Conservation (phyloP, 2,797 vertebrate genomes). For the Trematomus bernacchii region DNA sequence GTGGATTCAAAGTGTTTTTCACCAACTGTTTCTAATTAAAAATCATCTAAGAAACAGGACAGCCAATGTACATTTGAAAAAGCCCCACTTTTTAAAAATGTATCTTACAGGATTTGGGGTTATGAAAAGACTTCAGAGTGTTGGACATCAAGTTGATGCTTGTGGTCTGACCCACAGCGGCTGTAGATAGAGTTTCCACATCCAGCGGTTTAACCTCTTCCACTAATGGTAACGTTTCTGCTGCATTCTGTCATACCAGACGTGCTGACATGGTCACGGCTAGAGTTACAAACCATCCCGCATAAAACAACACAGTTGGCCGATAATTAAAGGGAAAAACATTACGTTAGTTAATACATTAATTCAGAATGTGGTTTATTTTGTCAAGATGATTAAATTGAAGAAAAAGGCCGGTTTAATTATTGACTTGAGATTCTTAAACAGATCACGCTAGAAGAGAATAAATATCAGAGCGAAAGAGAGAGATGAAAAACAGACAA, state of each 20-base stretch:
- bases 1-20: conserved; percentile 40
- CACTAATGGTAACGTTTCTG: conserved; percentile 53
- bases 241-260: conserved; percentile 43
- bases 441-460: conserved; percentile 2
- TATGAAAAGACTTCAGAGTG: conserved; percentile 19
- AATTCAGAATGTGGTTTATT: conserved; percentile 42
- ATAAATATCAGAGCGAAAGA: conserved; percentile 14
- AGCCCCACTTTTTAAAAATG: background rate
- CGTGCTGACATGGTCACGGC: conserved; percentile 47
- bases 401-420: conserved; percentile 19
- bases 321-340: conserved; percentile 14
- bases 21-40: conserved; percentile 20
- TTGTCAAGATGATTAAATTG: conserved; percentile 28
- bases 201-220: conserved; percentile 55
- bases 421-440: conserved; percentile 29
- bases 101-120: conserved; percentile 27
- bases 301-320: conserved; percentile 46
- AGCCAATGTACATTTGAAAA: background rate
- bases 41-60: conserved; percentile 10
- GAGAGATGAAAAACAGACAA: conserved; percentile 24
- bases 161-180: conserved; percentile 59
- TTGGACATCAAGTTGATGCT: conserved; percentile 22
- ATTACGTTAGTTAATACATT: conserved; percentile 22
- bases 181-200: conserved; percentile 54
- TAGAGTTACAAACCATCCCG: conserved; percentile 44